Percentiles rank a stretch among this genome's conserved stretches.
phyloP scores from a whole-genome alignment of 2,797 vertebrate genomes.

The Heliangelus exortis region DNA sequence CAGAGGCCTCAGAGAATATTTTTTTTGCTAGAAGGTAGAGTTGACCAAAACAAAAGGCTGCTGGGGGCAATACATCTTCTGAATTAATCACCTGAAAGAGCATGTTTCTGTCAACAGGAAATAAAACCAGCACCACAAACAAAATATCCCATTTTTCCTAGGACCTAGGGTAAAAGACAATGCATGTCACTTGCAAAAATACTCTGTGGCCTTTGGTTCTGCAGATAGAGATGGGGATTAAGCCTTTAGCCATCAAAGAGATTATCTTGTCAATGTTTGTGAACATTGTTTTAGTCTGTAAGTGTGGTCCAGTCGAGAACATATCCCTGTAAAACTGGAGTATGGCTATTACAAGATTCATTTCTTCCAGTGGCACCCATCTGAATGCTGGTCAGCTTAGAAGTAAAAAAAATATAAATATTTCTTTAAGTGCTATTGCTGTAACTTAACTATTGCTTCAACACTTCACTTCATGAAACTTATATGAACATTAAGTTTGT shows the following conservation, averaged over 20 bases:
- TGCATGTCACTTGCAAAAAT: background rate
- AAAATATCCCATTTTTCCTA: background rate
- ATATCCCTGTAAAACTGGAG: background rate
- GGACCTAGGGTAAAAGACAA: background rate
- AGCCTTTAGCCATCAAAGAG: background rate
- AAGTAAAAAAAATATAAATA: background rate
- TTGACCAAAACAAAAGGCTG: background rate
- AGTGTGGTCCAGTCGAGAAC: background rate
- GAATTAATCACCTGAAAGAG: background rate
- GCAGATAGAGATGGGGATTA: background rate
- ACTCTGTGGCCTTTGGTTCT: background rate
- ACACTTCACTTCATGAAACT: background rate
- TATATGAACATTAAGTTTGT: background rate
- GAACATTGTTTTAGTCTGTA: background rate
- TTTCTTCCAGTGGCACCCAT: background rate
- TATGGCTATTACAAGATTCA: background rate
- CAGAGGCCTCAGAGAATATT: background rate
- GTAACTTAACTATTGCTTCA: background rate
- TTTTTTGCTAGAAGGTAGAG: background rate
- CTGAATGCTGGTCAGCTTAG: background rate
- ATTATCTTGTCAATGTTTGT: background rate
- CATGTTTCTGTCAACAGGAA: background rate
- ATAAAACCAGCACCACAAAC: background rate
- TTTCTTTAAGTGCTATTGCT: background rate
- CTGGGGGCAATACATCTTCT: background rate